Evolutionary conservation across 2,888 invertebrate species (phyloP), one percentile per base, ranked within the genome.

Genomic region (Xanthorhoe designata): DNA sequence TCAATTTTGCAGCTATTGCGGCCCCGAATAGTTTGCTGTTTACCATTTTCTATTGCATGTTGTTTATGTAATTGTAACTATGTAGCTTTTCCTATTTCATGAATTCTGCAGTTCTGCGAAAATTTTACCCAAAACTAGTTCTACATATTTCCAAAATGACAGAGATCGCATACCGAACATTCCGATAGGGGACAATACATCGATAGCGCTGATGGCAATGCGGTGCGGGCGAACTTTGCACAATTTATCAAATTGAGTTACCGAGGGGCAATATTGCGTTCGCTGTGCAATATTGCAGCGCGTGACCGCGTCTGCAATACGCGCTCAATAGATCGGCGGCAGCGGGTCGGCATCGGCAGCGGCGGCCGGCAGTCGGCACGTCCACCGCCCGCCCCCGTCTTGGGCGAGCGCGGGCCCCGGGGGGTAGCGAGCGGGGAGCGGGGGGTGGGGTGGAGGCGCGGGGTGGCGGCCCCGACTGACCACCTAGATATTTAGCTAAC

Each of bases 281-380:
- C 59, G 59, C 59, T 59, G 24, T 59, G 92, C 92, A 93, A 92
- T 92, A 92, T 92, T 92, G 93, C 93, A 91, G 92, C 92, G 92
- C 93, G 92, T 92, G 93, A 92, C 92, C 92, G 91, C 92, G 91
- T 91, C 93, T 92, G 92, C 92, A 93, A 91, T 90, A 90, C 92
- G 90, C 94, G 94, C 92, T 94, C 94, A 89, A 94, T 94, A 94
- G 93, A 92, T 92, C 92, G 92, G 88, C 90, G 91, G 90, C 90
- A 17, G 15, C 47, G 47, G 47, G 47, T 17, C 90, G 91, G 90
- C 90, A 17, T 47, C 47, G 47, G 47, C 15, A 15, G 47, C 47
- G 47, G 47, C 15, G 4, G 90, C 89, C 89, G 84, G 88, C 38
- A 42, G 89, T 85, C 87, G 84, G 77, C 90, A 89, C 92, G 90